Percentiles rank a stretch among this genome's conserved stretches.
Conservation (phyloP, 2,888 invertebrate genomes). For the Oasisia sp. region DNA sequence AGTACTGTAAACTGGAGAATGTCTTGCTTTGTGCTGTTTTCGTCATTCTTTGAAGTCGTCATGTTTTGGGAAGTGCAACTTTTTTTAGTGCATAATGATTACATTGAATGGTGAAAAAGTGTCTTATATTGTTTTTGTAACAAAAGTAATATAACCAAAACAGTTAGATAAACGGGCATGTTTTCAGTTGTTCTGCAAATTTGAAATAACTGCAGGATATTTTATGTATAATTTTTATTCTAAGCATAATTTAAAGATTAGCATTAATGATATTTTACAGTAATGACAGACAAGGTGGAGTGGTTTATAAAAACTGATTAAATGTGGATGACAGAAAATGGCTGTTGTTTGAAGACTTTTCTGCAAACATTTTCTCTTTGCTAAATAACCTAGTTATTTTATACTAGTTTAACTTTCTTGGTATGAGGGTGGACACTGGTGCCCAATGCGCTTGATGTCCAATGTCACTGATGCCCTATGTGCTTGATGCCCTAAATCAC, state of each 20-base stretch:
- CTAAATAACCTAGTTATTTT: neutral
- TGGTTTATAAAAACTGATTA: neutral
- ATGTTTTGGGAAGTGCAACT: constrained; percentile 11
- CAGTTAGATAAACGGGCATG: too few species aligned
- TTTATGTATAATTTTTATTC: neutral
- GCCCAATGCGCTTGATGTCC: too few species aligned
- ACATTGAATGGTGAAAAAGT: neutral
- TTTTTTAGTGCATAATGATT: constrained; percentile 14
- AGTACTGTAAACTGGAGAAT: constrained; percentile 19
- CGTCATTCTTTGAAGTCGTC: neutral
- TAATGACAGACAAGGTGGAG: neutral
- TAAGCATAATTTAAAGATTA: constrained; percentile 14
- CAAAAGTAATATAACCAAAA: too few species aligned
- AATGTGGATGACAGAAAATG: neutral
- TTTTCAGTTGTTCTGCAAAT: too few species aligned
- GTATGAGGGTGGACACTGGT: neutral
- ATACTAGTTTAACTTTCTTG: too few species aligned
- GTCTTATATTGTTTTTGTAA: neutral
- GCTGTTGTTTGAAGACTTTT: neutral
- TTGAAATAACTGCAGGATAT: constrained; percentile 22
- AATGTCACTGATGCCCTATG: too few species aligned
- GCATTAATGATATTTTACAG: neutral
- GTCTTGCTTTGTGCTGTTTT: constrained; percentile 20
- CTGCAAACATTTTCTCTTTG: neutral
- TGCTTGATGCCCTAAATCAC: too few species aligned